phyloP scores from a whole-genome alignment of 2,888 invertebrate genomes.

The Parnassius apollo region DNA sequence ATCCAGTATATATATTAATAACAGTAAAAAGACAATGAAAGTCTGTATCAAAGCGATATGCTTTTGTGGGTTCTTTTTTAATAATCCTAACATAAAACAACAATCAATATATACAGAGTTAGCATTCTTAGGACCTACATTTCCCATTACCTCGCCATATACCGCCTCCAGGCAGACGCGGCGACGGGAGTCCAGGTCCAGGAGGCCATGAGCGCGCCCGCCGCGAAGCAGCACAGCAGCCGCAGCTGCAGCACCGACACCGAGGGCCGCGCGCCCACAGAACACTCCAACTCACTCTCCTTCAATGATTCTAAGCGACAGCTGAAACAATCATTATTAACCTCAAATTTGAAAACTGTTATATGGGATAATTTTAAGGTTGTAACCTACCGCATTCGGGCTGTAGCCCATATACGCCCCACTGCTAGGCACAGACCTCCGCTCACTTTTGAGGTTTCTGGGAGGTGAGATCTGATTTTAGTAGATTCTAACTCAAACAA shows the following conservation, averaged over 20 bases:
- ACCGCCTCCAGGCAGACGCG: constrained; percentile 91
- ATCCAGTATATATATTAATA: background rate
- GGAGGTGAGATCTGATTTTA: no score
- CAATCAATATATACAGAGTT: no score
- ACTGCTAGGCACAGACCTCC: no score
- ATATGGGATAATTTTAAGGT: no score
- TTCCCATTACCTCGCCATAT: constrained; percentile 85
- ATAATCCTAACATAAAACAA: no score
- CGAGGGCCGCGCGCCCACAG: constrained; percentile 87
- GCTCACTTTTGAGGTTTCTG: no score
- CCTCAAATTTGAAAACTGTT: background rate
- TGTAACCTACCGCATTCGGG: no score
- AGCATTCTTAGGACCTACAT: constrained; percentile 3
- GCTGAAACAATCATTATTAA: constrained; percentile 36
- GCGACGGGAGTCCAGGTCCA: constrained; percentile 97
- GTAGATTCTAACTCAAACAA: no score
- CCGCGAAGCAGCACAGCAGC: constrained; percentile 89
- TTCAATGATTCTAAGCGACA: constrained; percentile 59
- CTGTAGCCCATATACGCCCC: no score
- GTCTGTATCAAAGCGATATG: no score
- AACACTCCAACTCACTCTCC: constrained; percentile 73
- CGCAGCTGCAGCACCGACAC: constrained; percentile 91
- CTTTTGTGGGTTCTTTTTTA: no score
- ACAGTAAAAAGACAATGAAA: no score
- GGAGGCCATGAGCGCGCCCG: constrained; percentile 93